Base-by-base conservation (phyloP, 2,797 vertebrate species). In the Furcifer pardalis region DNA sequence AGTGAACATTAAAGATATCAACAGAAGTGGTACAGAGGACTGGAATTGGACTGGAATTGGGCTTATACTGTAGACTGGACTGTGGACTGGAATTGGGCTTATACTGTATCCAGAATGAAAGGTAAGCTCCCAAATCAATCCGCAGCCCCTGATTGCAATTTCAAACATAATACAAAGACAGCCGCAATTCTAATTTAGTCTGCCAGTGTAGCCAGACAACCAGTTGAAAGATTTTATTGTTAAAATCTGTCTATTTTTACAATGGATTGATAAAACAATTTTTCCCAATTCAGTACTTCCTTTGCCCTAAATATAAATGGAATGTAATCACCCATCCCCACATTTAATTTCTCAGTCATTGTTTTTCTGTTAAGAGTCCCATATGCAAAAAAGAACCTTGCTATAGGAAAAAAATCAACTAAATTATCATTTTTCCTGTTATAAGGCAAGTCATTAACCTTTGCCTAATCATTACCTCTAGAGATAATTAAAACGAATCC, bases 401-500 rank as follows among this genome's bases (percentile, higher is more conserved):
- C 69, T 71, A 40, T 27, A 74, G 87, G 73, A 30, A 44, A 62
- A 78, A 84, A 91, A 76, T 88, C 89, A 93, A 90, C 76, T 86
- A 93, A 93, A 92, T 87, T 72, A 69, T 79, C 89, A 62, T 82
- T 92, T 91, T 89, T 92, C 60, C 90, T 91, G 60, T 87, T n/a
- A 89, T 89, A 89, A 91, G 84, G 87, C 76, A 90, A 92, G 89
- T 92, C 90, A 88, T 93, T 94, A 93, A 93, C 90, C 88, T 95
- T 94, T 94, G 85, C 86, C 89, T 94, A 91, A 95, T 90, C 88
- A 87, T 92, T 92, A 89, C 86, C 88, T 92, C 87, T 69, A 87
- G 81, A 92, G 91, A 94, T 91, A 93, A 93, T 94, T 93, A 95
- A 94, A 84, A 89, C 85, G 87, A 89, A 93, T 94, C 91, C 89